Evolutionary conservation across 2,888 invertebrate genomes (phyloP).

Genomic region (Notodonta dromedarius): DNA sequence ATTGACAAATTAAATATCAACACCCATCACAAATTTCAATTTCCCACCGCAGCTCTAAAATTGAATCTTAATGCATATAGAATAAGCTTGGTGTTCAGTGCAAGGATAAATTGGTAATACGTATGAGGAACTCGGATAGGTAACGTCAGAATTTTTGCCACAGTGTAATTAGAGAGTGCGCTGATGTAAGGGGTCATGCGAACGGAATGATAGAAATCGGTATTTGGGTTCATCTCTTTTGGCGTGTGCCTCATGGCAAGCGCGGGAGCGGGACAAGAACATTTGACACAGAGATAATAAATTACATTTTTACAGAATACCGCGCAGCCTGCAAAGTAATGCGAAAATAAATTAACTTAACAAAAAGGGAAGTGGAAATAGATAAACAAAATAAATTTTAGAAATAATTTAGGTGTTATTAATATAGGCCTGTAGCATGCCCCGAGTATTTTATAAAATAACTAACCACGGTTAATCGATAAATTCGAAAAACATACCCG

Average conservation of each 20-base stretch:
- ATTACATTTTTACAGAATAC: not conserved
- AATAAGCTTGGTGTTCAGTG: constrained; percentile 28
- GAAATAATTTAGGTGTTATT: too few species aligned
- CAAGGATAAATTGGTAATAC: constrained; percentile 43
- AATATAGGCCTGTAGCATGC: too few species aligned
- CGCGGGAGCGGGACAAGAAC: constrained; percentile 9
- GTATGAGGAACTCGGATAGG: constrained; percentile 53
- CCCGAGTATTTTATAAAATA: too few species aligned
- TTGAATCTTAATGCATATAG: constrained; percentile 28
- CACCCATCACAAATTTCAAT: constrained; percentile 34
- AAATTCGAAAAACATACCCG: not conserved
- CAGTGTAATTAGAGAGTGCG: constrained; percentile 75
- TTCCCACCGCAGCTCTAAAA: constrained; percentile 11
- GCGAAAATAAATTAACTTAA: too few species aligned
- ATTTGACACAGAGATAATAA: constrained; percentile 13
- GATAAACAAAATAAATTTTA: too few species aligned
- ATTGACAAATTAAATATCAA: constrained; percentile 82
- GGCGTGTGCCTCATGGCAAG: constrained; percentile 19
- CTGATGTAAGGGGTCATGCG: constrained; percentile 76
- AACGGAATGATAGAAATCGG: constrained; percentile 72
- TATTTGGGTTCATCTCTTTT: constrained; percentile 38
- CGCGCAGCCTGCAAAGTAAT: too few species aligned
- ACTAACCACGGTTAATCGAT: too few species aligned
- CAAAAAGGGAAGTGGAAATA: too few species aligned
- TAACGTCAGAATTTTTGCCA: constrained; percentile 71